Percentiles rank a stretch among this genome's conserved stretches.
phyloP scores from a whole-genome alignment of 2,888 invertebrate genomes.

The Harmothoe impar region DNA sequence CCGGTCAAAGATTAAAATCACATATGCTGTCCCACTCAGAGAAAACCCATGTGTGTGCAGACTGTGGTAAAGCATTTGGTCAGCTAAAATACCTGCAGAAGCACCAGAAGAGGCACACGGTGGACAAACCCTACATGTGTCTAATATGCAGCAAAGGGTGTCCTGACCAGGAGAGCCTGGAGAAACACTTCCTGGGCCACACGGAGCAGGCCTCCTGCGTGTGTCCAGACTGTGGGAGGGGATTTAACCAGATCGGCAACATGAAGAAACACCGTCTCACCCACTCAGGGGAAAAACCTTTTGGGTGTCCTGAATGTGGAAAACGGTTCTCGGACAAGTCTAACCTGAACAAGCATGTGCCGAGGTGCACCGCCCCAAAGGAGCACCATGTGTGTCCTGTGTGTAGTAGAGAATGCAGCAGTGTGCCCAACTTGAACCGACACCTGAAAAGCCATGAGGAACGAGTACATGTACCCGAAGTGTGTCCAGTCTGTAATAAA shows the following conservation, averaged over 20 bases:
- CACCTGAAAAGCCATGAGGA: too few species aligned
- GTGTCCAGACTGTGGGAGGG: too few species aligned
- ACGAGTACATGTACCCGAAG: neutral
- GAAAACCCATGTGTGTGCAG: neutral
- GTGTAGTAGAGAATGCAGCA: too few species aligned
- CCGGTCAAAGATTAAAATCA: neutral
- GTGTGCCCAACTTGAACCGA: too few species aligned
- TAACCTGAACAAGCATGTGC: too few species aligned
- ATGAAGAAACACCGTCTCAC: too few species aligned
- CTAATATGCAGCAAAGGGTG: neutral
- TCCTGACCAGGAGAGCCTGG: neutral
- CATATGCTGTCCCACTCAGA: neutral
- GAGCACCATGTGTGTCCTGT: too few species aligned
- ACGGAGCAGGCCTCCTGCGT: too few species aligned
- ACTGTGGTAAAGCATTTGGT: neutral
- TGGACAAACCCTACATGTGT: neutral
- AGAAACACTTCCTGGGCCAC: neutral
- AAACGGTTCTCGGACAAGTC: neutral
- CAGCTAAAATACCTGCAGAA: neutral
- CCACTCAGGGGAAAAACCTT: too few species aligned
- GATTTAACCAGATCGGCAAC: too few species aligned
- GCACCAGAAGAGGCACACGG: neutral
- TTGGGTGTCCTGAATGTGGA: neutral
- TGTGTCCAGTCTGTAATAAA: neutral
- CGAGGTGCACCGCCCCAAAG: too few species aligned